Percentiles rank a stretch among this genome's conserved stretches.
Evolutionary conservation across 2,888 invertebrate species (phyloP).

Genomic region (Callyntrura guangdongensis): DNA sequence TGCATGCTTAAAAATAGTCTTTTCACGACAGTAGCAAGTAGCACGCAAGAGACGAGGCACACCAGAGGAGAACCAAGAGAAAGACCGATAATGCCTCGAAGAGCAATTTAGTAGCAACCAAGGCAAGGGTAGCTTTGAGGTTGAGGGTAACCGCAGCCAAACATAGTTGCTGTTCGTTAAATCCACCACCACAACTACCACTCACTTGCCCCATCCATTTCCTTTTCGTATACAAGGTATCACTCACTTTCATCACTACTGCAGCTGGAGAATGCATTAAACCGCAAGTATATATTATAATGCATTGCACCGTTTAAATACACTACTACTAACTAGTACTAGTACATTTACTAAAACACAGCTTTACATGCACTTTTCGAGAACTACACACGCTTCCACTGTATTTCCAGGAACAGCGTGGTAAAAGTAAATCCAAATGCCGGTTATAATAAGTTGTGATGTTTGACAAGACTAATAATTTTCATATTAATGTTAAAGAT

Average conservation of each 20-base stretch:
- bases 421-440: slow-evolving; percentile 15
- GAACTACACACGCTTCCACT: not conserved
- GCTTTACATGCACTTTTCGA: not conserved
- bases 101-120: not conserved
- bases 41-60: not conserved
- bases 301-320: not conserved
- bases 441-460: slow-evolving; percentile 3
- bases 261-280: slow-evolving; percentile 26
- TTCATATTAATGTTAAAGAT: no score
- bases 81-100: not conserved
- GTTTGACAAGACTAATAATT: not conserved
- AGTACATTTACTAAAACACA: not conserved
- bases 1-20: no score
- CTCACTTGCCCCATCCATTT: slow-evolving; percentile 52
- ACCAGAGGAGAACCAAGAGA: slow-evolving; percentile 3
- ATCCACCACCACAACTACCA: slow-evolving; percentile 56
- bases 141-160: slow-evolving; percentile 77
- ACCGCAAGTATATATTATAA: not conserved
- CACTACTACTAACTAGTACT: no score
- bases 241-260: slow-evolving; percentile 39
- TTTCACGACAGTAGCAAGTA: no score
- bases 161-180: slow-evolving; percentile 74
- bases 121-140: slow-evolving; percentile 75
- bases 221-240: slow-evolving; percentile 63
- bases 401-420: slow-evolving; percentile 8